Base-by-base conservation (phyloP, 2,888 invertebrate genomes). In the Rotaria macrura region DNA sequence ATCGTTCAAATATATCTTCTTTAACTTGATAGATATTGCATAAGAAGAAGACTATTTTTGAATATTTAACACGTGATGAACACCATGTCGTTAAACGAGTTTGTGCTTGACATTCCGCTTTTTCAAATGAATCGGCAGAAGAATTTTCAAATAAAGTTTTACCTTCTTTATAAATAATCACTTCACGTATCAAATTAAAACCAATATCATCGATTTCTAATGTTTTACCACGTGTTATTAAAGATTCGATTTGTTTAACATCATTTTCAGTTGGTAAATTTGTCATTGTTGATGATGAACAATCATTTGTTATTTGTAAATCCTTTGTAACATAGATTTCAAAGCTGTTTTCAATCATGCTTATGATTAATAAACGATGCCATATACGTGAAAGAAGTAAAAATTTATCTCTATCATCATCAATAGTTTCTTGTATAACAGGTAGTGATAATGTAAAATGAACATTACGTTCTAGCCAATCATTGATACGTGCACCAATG, bases 311-410 rank as follows among this genome's bases (percentile, higher is more conserved):
- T 43, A 79, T 79, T 79, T 79, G 79, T 79, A 79, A 79, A 43
- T 86, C 86, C 84, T 84, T 74, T 6, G 79, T 86, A 7, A 86
- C 72, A 49, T 85, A 86, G 29, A 86, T 84, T 34, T 86, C 86
- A 34, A 86, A 74, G 34, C 83, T 84, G 57, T 85, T 86, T 72
- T 86, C 86, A 47, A 86, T 84, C 86, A 86, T 84, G 47, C 79
- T 84, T 40, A 85, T 52, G 4, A 86, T 25, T 23, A 86, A 54
- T 47, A 86, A 52, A 25, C 83, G 74, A 23, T 40, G 83, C 86
- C 86, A 86, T 54, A 79, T 79, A 43, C 79, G 79, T 14, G 79
- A 79, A 43, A 79, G 79, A 25, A 79, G 43, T 43, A 17, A 10
- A 43, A 79, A 43, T 43, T 79, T 79, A 12, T 79, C 43, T 65